These are phyloP conservation scores for Phoenicopterus ruber DNA, from an alignment of 2,113 vertebrate genomes.

Conservation along the genomic window DNA sequence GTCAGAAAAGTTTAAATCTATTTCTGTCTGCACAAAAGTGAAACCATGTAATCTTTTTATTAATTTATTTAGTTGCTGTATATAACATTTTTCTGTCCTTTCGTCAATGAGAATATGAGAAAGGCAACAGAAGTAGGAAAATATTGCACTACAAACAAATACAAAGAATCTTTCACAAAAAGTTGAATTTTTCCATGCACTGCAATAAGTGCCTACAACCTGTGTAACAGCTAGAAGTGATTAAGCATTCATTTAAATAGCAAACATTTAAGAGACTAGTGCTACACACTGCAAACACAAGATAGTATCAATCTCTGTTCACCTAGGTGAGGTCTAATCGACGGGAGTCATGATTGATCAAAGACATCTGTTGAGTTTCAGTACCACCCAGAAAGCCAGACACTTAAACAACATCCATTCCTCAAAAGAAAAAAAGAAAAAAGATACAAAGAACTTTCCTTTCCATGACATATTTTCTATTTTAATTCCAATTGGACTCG, in stretches of 20 bases:
- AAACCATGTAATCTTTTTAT: not conserved
- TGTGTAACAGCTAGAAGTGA: not conserved
- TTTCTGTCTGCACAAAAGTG: not conserved
- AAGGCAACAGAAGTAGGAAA: not conserved
- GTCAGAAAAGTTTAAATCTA: not conserved
- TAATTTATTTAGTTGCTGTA: not conserved
- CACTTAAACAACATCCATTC: not conserved
- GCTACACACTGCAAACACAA: slow-evolving; percentile 20
- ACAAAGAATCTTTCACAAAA: not conserved
- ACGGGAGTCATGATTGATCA: slow-evolving; percentile 17
- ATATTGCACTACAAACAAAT: not conserved
- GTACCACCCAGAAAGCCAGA: not conserved
- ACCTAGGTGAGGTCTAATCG: not conserved
- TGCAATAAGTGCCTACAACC: not conserved
- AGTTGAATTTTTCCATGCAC: not conserved
- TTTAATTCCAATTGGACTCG: not conserved
- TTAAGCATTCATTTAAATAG: not conserved
- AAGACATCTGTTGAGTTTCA: not conserved
- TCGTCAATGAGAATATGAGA: not conserved
- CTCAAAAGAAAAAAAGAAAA: not conserved
- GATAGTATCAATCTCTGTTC: slow-evolving; percentile 31
- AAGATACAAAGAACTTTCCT: not conserved
- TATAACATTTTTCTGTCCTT: not conserved
- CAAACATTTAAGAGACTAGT: not conserved
- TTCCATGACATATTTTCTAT: not conserved